Conservation (phyloP, 2,797 vertebrate species). For the Cetoscarus ocellatus region DNA sequence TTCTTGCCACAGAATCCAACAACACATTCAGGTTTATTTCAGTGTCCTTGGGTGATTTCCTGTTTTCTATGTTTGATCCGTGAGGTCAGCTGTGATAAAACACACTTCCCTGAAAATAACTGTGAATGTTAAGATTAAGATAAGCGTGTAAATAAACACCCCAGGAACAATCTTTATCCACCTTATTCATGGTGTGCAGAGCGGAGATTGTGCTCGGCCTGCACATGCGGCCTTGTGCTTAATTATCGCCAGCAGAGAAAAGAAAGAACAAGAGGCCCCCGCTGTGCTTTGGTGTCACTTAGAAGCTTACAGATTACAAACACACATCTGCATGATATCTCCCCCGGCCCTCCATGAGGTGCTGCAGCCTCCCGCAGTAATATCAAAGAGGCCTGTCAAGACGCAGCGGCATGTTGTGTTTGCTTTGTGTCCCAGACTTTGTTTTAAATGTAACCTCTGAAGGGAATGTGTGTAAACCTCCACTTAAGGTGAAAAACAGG, state of each 20-base stretch:
- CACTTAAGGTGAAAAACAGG: neutral
- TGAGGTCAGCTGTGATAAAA: neutral
- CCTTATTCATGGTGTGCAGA: conserved; percentile 1
- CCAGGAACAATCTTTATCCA: neutral
- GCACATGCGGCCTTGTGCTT: conserved; percentile 35
- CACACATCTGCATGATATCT: conserved; percentile 47
- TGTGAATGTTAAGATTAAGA: conserved; percentile 38
- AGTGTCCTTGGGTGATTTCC: neutral
- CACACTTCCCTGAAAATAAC: neutral
- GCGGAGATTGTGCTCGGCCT: conserved; percentile 16
- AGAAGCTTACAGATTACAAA: conserved; percentile 53
- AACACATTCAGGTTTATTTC: neutral
- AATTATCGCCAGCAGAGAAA: conserved; percentile 51
- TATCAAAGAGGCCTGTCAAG: conserved; percentile 55
- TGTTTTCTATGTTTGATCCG: neutral
- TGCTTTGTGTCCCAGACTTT: conserved; percentile 38
- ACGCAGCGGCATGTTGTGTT: conserved; percentile 26
- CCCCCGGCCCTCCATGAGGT: conserved; percentile 32
- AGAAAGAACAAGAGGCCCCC: conserved; percentile 33
- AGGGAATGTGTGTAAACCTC: conserved; percentile 80
- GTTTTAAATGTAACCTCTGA: conserved; percentile 36
- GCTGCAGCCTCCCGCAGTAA: conserved; percentile 22
- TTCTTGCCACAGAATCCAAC: neutral
- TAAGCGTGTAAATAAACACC: conserved; percentile 44
- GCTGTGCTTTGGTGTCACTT: conserved; percentile 64